These are phyloP conservation scores for Sympetrum striolatum DNA, from an alignment of 2,888 invertebrate genomes.

Conservation along the genomic window DNA sequence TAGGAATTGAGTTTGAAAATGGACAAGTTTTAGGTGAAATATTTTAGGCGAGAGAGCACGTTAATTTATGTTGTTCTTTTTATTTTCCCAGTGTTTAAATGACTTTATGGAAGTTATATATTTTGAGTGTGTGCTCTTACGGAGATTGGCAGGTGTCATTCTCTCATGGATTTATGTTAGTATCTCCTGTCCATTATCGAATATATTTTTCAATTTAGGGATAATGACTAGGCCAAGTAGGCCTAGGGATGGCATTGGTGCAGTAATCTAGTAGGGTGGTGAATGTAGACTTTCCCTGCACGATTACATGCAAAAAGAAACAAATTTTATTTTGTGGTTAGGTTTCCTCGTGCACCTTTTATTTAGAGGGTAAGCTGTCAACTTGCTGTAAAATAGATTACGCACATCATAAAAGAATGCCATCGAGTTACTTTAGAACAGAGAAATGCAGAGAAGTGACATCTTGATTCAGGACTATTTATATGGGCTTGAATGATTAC, in stretches of 20 bases:
- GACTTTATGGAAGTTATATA: constrained; percentile 1
- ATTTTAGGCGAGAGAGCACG: constrained; percentile 18
- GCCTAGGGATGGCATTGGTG: background rate
- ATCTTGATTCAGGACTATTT: background rate
- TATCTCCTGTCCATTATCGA: background rate
- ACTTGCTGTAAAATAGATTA: constrained; percentile 20
- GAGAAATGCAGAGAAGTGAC: background rate
- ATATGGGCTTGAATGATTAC: background rate
- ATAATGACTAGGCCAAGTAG: background rate
- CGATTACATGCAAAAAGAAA: background rate
- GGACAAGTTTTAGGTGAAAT: constrained; percentile 30
- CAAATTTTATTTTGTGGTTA: background rate
- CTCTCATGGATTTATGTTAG: constrained; percentile 4
- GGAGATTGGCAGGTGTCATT: constrained; percentile 1
- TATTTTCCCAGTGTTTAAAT: constrained; percentile 9
- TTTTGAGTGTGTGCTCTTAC: constrained; percentile 21
- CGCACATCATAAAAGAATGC: background rate
- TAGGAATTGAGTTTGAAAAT: background rate
- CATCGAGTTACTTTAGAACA: constrained; percentile 4
- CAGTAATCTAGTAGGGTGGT: background rate
- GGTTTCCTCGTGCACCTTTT: background rate
- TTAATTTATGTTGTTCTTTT: constrained; percentile 29
- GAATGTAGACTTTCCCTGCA: background rate
- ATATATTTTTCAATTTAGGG: constrained; percentile 26
- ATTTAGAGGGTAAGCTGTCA: constrained; percentile 11